Base-by-base conservation (phyloP, 1,140 invertebrate genomes). In the Drosophila chauvacae region DNA sequence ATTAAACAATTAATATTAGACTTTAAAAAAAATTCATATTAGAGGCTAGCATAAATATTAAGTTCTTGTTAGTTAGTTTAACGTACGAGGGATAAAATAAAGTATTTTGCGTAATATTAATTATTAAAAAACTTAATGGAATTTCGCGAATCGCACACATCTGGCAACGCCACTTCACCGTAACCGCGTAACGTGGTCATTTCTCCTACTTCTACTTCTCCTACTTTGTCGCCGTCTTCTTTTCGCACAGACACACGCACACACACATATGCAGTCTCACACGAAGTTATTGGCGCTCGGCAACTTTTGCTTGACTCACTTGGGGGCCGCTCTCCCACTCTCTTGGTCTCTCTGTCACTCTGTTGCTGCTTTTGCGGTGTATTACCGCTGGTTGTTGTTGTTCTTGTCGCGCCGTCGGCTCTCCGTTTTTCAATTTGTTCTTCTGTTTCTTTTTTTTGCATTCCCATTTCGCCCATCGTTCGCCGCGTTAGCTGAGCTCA, bases 231-330 rank as follows among this genome's bases (percentile, higher is more conserved):
- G 63, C 41, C 63, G 63, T 66, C 58, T 41, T 69, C 61, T 66
- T 68, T 69, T 53, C 45, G 65, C 65, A 35, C 61, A 42, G 33
- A 68, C 42, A 26, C 16, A 64, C 37, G 16, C 28, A 51, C 48
- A 7, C 37, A 45, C 16, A 62, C n/a, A 62, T 20, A 37, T 20
- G 35, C 57, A 26, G 20, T 56, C 9, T 4, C 44, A 64, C 45
- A 47, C 65, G 65, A 69, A 69, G 65, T 69, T 69, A 51, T 69
- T 69, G 62, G 65, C 63, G 45, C 45, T 68, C 61, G 61, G 64
- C 42, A 65, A 48, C 35, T 48, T 64, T 39, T 35, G 26, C 44
- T 65, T 62, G n/a, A 39, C 59, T 68, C 64, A 68, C 58, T 62
- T 68, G 59, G 37, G 37, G 44, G 14, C 30, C 45, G 45, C 62